Percentiles rank a stretch among this genome's conserved stretches.
These are phyloP conservation scores for Neopelma chrysocephalum DNA, from an alignment of 2,797 vertebrate genomes.

Conservation along the genomic window DNA sequence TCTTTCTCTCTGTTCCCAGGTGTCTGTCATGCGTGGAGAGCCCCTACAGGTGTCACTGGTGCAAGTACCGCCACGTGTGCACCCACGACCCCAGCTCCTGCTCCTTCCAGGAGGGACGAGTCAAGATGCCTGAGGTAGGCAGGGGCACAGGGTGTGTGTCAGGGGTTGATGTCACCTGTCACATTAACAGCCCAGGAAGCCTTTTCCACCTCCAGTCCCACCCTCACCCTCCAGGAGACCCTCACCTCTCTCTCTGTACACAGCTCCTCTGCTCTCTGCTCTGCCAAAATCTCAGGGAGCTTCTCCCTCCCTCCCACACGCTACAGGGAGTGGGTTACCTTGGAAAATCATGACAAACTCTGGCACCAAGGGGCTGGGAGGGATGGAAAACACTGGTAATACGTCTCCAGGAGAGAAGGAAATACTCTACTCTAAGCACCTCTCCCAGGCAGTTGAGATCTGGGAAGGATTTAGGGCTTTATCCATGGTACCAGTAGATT, in stretches of 20 bases:
- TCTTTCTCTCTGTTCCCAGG: constrained; percentile 66
- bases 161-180: background rate
- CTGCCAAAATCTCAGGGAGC: background rate
- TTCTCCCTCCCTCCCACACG: background rate
- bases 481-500: background rate
- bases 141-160: background rate
- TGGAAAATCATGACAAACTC: background rate
- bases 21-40: constrained; percentile 96
- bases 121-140: constrained; percentile 92
- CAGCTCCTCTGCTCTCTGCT: background rate
- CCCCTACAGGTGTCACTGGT: constrained; percentile 97
- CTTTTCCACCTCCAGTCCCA: background rate
- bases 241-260: background rate
- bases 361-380: background rate
- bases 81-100: constrained; percentile 95
- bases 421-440: background rate
- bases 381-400: background rate
- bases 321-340: background rate
- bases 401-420: background rate
- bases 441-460: background rate
- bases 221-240: background rate
- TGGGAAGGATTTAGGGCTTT: background rate
- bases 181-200: background rate
- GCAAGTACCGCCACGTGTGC: constrained; percentile 95
- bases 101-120: constrained; percentile 95